These are phyloP conservation scores for Chascanopsetta lugubris DNA, from an alignment of 2,113 vertebrate species.

Conservation along the genomic window DNA sequence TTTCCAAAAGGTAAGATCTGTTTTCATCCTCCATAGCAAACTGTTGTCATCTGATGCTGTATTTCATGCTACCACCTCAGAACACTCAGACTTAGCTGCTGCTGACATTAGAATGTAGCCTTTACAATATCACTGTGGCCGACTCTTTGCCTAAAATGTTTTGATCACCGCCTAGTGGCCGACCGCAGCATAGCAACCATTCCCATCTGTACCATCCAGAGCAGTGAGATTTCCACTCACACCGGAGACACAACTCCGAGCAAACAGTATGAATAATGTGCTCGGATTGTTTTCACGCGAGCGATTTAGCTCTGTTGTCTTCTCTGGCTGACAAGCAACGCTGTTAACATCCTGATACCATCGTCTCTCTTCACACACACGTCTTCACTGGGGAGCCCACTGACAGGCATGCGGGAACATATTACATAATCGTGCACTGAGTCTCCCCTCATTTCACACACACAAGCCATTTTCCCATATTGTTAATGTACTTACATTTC, in stretches of 20 bases:
- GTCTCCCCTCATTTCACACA: slow-evolving; percentile 23
- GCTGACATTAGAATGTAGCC: too few relatives aligned
- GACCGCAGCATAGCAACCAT: too few relatives aligned
- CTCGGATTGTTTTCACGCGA: slow-evolving; percentile 10
- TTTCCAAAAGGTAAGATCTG: too few relatives aligned
- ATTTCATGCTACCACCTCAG: too few relatives aligned
- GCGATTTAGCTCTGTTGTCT: slow-evolving; percentile 37
- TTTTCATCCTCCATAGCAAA: too few relatives aligned
- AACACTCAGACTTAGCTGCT: too few relatives aligned
- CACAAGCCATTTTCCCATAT: slow-evolving; percentile 18
- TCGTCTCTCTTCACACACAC: slow-evolving; percentile 52
- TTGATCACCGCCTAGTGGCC: too few relatives aligned
- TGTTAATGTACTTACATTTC: slow-evolving; percentile 43
- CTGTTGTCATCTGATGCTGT: too few relatives aligned
- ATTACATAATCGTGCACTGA: slow-evolving; percentile 38
- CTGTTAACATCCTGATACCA: slow-evolving; percentile 50
- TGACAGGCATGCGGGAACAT: slow-evolving; percentile 40
- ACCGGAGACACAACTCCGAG: slow-evolving; percentile 3
- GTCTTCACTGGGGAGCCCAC: slow-evolving; percentile 35
- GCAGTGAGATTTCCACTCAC: background rate
- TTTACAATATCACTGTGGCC: too few relatives aligned
- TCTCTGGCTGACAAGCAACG: slow-evolving; percentile 18
- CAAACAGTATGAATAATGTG: slow-evolving; percentile 10
- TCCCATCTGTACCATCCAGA: too few relatives aligned
- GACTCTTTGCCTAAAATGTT: too few relatives aligned